Percentiles rank a stretch among this genome's conserved stretches.
These are phyloP conservation scores for Brachionus koreanus DNA, from an alignment of 1,140 invertebrate species.

Conservation along the genomic window DNA sequence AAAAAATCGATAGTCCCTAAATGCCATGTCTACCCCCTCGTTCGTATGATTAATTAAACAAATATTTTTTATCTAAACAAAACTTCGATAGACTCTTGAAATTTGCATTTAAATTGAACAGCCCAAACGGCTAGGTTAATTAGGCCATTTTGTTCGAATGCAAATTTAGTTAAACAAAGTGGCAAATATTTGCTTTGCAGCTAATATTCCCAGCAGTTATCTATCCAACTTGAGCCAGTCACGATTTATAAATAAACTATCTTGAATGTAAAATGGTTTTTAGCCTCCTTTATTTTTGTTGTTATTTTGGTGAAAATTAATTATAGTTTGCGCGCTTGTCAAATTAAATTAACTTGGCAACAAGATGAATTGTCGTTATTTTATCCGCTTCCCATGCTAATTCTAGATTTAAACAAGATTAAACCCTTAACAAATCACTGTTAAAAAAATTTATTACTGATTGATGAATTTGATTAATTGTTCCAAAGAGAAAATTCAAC, in stretches of 20 bases:
- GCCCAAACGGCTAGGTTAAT: not conserved
- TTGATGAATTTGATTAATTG: not conserved
- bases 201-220: not conserved
- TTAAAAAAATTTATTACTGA: not conserved
- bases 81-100: conserved; percentile 11
- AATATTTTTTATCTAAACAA: conserved; percentile 11
- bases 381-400: not conserved
- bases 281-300: not conserved
- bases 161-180: not conserved
- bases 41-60: not conserved
- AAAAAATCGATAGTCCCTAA: conserved; percentile 23
- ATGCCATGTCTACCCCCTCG: not conserved
- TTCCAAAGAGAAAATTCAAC: not conserved
- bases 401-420: not conserved
- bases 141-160: not conserved
- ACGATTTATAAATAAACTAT: not conserved
- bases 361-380: not conserved
- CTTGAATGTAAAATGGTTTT: not conserved
- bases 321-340: conserved; percentile 16
- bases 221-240: not conserved
- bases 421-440: not conserved
- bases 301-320: not conserved
- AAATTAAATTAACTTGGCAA: conserved; percentile 5
- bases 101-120: conserved; percentile 8
- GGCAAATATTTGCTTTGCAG: not conserved